Evolutionary conservation across 1,140 invertebrate species (phyloP), one percentile per base, ranked within the genome.

Genomic region (Sycophaga agraensis): DNA sequence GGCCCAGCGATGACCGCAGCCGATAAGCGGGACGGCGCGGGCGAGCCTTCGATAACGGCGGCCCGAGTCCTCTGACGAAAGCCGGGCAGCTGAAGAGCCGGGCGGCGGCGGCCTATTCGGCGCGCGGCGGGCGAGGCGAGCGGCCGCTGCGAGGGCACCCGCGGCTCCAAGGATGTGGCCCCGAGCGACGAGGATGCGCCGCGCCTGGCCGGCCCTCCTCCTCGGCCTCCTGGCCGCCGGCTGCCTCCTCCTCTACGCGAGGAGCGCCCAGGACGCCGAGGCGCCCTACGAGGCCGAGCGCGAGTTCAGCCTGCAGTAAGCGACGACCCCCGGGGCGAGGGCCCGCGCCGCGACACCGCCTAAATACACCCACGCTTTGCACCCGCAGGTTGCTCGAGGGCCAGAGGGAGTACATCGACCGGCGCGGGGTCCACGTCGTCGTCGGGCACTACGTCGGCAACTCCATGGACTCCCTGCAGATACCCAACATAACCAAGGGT

Each of bases 371-470:
- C 28, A 4, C 11, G 28, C 5, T 31, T 6, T 31, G 28, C 11
- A 31, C 11, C 5, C 11, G 28, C 28, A 84, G 83, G 48, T 62
- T 82, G 12, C 46, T 69, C 8, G 70, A 76, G 31, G 77, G 84
- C 66, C 87, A 89, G 73, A 82, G 82, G 66, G 86, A 89, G 69
- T 91, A 90, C 72, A 82, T 90, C 26, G 89, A 92, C 78, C 84
- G 84, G 48, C 84, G 82, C 71, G 91, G 90, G 28, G 85, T 91
- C 73, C 85, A 86, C 67, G 90, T 93, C 5, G 87, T 94, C 22
- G 89, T 94, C 21, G 92, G 91, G 2, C 90, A 92, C 79, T 94
- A 93, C 77, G 84, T 92, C 66, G 91, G 91, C 11, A 88, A 88
- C 63, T 80, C 81, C 61, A 75, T 82, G 64, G 84, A 82, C 65